phyloP scores from a whole-genome alignment of 2,888 invertebrate genomes.

The Cepaea hortensis region DNA sequence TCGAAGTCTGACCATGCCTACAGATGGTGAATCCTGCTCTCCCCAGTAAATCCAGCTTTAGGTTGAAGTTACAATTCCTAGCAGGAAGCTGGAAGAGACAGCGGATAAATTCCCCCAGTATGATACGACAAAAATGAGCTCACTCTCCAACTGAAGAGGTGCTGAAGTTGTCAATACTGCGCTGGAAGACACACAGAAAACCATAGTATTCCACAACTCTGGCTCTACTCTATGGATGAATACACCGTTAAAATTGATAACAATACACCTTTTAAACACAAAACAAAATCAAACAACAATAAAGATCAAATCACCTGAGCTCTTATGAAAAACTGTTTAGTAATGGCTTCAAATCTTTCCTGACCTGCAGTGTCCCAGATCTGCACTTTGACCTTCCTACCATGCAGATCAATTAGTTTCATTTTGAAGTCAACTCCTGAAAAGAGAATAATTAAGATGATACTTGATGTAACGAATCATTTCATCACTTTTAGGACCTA shows the following conservation, averaged over 20 bases:
- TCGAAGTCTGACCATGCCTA: too few relatives aligned
- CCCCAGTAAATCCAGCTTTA: too few relatives aligned
- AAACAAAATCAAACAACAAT: neutral
- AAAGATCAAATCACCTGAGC: constrained; percentile 61
- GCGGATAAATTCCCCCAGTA: too few relatives aligned
- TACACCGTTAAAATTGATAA: neutral
- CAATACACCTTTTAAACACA: neutral
- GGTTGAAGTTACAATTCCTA: too few relatives aligned
- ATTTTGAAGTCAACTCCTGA: constrained; percentile 71
- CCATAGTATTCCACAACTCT: too few relatives aligned
- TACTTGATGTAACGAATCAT: neutral
- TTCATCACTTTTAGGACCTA: neutral
- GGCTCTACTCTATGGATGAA: too few relatives aligned
- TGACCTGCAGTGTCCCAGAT: constrained; percentile 73
- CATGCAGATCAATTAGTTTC: constrained; percentile 64
- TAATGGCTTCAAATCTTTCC: constrained; percentile 71
- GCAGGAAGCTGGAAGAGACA: too few relatives aligned
- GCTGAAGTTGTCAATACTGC: too few relatives aligned
- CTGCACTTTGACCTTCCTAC: constrained; percentile 64
- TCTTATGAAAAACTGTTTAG: constrained; percentile 69
- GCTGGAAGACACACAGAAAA: too few relatives aligned
- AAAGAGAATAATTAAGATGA: constrained; percentile 11
- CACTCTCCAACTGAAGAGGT: too few relatives aligned
- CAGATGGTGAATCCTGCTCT: too few relatives aligned
- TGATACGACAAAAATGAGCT: too few relatives aligned